Base-by-base conservation (phyloP, 2,888 invertebrate species). In the Gymnosoma rotundatum region DNA sequence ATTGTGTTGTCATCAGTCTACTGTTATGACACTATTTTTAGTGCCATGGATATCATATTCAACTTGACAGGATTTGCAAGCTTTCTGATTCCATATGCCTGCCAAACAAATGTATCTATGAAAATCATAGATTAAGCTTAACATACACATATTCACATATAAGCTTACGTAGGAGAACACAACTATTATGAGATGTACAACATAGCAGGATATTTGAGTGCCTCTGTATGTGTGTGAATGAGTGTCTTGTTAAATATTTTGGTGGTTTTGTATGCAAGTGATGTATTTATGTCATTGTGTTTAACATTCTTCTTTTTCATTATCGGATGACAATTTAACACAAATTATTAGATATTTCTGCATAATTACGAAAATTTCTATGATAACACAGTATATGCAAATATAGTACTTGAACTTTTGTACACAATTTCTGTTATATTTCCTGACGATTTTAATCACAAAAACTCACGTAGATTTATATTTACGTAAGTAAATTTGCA, bases 1-100 rank as follows among this genome's bases (percentile, higher is more conserved):
- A 84, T 84, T 78, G 81, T 81, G 50, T 64, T 81, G 78, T 78
- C 81, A 81, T 84, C 84, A 81, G 81, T 81, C 78, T 84, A 70
- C 81, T 84, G 78, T 81, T 84, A 81, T 85, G 83, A 79, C 83
- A 85, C 83, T 73, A 83, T 76, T 85, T 79, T 79, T 76, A 63
- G 75, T 83, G 79, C 89, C 83, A 89, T 90, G 90, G 73, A 90
- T 90, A 90, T 88, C 89, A 88, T 89, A 90, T 90, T 90, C 90
- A 90, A 90, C 88, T 89, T 90, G 90, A 90, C 90, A 90, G 90
- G 88, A 89, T 87, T 88, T 89, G 87, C 88, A 88, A 72, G 32
- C 70, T 63, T 69, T 48, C 64, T 50, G 16, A 5, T 18, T 58
- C 18, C 42, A 18, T 32, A 38, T 56, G 56, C 25, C 21, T 7